Percentiles rank a stretch among this genome's conserved stretches.
phyloP scores from a whole-genome alignment of 2,797 vertebrate genomes.

The Coilia nasus region DNA sequence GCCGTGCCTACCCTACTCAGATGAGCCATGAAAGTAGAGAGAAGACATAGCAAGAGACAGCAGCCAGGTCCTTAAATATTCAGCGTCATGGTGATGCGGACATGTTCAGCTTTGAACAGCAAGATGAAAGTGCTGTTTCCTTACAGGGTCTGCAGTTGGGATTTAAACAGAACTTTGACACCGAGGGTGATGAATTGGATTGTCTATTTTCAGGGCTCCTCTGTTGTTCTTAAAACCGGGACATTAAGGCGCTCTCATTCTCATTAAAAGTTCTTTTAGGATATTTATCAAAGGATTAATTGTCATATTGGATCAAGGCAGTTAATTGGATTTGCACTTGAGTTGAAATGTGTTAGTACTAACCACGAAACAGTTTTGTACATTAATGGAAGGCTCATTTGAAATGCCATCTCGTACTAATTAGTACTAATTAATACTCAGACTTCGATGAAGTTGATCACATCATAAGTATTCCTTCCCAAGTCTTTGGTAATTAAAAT shows the following conservation, averaged over 20 bases:
- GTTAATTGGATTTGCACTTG: constrained; percentile 14
- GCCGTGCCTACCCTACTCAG: not conserved
- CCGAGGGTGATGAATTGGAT: not conserved
- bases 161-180: not conserved
- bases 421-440: not conserved
- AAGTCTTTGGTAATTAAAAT: not conserved
- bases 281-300: not conserved
- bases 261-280: constrained; percentile 10
- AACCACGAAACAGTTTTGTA: not conserved
- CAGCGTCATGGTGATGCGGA: not conserved
- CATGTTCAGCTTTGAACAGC: not conserved
- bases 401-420: constrained; percentile 1
- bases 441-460: not conserved
- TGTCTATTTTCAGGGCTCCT: not conserved
- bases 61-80: not conserved
- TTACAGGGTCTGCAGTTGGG: not conserved
- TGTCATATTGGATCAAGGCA: constrained; percentile 13
- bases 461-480: not conserved
- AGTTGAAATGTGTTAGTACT: constrained; percentile 7
- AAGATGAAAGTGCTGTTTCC: not conserved
- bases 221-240: not conserved
- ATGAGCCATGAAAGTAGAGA: not conserved
- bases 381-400: not conserved
- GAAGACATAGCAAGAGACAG: not conserved
- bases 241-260: constrained; percentile 2